Percentiles rank a stretch among this genome's conserved stretches.
Evolutionary conservation across 2,888 invertebrate species (phyloP).

Genomic region (Zeuzera pyrina): DNA sequence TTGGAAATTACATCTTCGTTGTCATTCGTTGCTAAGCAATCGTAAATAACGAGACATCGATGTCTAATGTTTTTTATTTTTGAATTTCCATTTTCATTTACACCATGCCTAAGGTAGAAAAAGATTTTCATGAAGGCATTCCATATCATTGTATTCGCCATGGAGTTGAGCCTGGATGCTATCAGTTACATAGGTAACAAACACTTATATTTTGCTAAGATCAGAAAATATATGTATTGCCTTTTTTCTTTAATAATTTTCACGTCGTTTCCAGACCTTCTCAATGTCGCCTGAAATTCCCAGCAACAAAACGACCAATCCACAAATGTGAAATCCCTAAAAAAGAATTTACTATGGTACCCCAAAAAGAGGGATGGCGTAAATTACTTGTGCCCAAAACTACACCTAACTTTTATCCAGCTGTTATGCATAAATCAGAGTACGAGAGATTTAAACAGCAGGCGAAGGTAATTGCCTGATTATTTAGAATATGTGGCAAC

Average conservation of each 20-base stretch:
- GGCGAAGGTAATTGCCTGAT: conserved; percentile 62
- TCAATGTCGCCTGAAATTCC: conserved; percentile 58
- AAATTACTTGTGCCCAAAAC: conserved; percentile 64
- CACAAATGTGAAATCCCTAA: conserved; percentile 53
- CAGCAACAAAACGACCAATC: conserved; percentile 44
- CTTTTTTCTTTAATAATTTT: neutral
- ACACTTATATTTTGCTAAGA: neutral
- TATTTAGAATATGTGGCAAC: no score
- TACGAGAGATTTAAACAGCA: conserved; percentile 73
- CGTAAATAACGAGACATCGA: no score
- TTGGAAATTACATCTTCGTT: neutral
- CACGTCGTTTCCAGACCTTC: conserved; percentile 39
- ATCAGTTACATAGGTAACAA: conserved; percentile 51
- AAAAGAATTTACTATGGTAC: conserved; percentile 35
- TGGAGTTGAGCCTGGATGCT: conserved; percentile 52
- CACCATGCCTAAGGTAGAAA: conserved; percentile 47
- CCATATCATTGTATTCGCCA: conserved; percentile 30
- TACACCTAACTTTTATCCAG: conserved; percentile 69
- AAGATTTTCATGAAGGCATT: conserved; percentile 41
- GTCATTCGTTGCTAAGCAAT: conserved; percentile 1
- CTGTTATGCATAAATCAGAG: conserved; percentile 73
- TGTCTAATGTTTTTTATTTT: conserved; percentile 11
- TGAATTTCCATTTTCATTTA: no score
- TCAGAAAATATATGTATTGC: neutral
- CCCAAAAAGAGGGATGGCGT: conserved; percentile 51